phyloP scores from a whole-genome alignment of 2,888 invertebrate species.

The Nymphalis polychloros region DNA sequence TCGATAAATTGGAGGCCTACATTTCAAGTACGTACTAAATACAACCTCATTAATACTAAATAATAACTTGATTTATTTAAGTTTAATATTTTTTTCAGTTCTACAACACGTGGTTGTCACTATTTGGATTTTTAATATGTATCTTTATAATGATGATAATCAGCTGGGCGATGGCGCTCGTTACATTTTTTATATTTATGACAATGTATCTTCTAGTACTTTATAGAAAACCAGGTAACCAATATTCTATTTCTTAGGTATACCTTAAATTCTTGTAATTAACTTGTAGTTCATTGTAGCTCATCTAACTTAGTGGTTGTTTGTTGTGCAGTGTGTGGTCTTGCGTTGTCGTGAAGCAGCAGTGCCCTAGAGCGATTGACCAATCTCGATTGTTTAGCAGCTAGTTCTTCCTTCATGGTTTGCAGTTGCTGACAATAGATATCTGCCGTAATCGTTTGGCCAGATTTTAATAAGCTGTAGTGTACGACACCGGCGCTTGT shows the following conservation, averaged over 20 bases:
- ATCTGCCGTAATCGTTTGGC: too few species aligned
- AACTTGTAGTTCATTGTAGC: too few species aligned
- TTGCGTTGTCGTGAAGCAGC: too few species aligned
- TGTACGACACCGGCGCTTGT: too few species aligned
- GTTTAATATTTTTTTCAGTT: constrained; percentile 76
- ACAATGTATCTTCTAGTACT: constrained; percentile 91
- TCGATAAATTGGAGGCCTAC: constrained; percentile 94
- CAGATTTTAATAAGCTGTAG: too few species aligned
- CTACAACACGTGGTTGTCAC: constrained; percentile 92
- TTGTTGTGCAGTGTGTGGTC: too few species aligned
- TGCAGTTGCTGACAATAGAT: too few species aligned
- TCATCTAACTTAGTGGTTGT: too few species aligned
- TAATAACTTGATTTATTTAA: not conserved
- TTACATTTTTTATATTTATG: constrained; percentile 90
- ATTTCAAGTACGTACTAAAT: constrained; percentile 84
- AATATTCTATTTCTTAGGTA: not conserved
- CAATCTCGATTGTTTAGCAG: too few species aligned
- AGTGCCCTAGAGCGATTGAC: too few species aligned
- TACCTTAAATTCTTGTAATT: not conserved
- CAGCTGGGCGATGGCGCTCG: constrained; percentile 91
- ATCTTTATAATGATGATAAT: constrained; percentile 93
- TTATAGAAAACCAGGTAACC: constrained; percentile 89
- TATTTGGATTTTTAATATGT: constrained; percentile 87
- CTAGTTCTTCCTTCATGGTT: too few species aligned
- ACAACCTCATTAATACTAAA: too few species aligned